Evolutionary conservation across 2,113 vertebrate species (phyloP), one percentile per base, ranked within the genome.

Genomic region (Nibea albiflora): DNA sequence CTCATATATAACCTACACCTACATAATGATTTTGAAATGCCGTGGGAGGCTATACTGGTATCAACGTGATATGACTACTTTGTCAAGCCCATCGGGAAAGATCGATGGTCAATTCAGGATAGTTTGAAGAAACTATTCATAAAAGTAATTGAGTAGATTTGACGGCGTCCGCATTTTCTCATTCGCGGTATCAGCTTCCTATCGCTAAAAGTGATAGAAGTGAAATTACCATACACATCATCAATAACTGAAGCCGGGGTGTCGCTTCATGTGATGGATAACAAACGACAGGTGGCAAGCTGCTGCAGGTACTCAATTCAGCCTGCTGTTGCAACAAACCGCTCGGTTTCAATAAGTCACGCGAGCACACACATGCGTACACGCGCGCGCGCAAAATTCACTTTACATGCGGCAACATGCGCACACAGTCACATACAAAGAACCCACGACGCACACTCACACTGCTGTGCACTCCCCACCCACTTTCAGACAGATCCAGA

Each of bases 181-280:
- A 85, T 72, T 81, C 81, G 24, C 62, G 56, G 71, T 87, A 92
- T 92, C 91, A 82, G 63, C 83, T 75, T 83, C 75, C 86, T 73
- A 90, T 91, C 90, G 60, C 69, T 54, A 17, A 81, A 81, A 61
- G 75, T 84, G 92, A 92, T 90, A 89, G 78, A 90, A 86, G 80
- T 76, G 67, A 89, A 90, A 92, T 92, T 89, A 84, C 83, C 86
- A 88, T 86, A 85, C 66, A n/a, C 82, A 61, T 82, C 91, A 92
- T 93, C 89, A 92, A 92, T 92, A 93, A 92, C 89, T 66, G 78
- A 86, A 90, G 65, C 77, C 10, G 0, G 24, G 69, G 81, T 80
- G 84, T 80, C 84, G 46, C 74, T 31, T 73, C 61, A 44, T 66
- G 78, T 90, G 92, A 93, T 86, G 89, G 87, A 91, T 89, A 82